Evolutionary conservation across 2,113 vertebrate species (phyloP), one percentile per base, ranked within the genome.

Genomic region (Prionailurus viverrinus): DNA sequence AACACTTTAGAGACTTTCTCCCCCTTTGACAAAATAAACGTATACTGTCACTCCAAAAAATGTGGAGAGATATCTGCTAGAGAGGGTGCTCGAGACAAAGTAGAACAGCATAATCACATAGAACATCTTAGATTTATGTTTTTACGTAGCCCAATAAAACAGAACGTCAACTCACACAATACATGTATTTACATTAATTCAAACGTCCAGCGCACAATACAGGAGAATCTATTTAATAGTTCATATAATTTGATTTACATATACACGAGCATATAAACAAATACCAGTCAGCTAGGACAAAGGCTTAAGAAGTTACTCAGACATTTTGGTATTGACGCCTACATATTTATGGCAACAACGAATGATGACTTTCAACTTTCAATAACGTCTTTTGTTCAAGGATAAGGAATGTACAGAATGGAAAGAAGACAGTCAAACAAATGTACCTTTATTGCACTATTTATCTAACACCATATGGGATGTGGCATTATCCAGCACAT

Each of bases 121-220:
- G 82, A 81, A 97, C 91, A 86, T 31, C 36, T 97, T 51, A 80
- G 90, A 84, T 84, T 93, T 89, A 84, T 94, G 71, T 96, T 81
- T 89, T 96, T 76, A 96, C 92, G 76, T 33, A 97, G 31, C 55
- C 90, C 96, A 95, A 36, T 81, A 71, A 92, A 96, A 96, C 61
- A 94, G 51, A 95, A 91, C 84, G 89, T 83, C 61, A 78, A 93
- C 85, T 89, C 76, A 69, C 78, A 79, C n/a, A 95, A 95, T 69
- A 95, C 95, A 92, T 94, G 61, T 90, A 95, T 96, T 98, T 98
- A 96, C 80, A 96, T 48, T 53, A 91, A 95, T 87, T 93, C 89
- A 89, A 89, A 86, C 88, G 83, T 81, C 29, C 74, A 87, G 92
- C 92, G 65, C 45, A 92, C 95, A 88, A 19, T 61, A 96, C 41